A percentile compares a stretch with the other conserved stretches of the same genome.
phyloP scores from a whole-genome alignment of 1,140 invertebrate genomes.

The Euwallacea fornicatus region DNA sequence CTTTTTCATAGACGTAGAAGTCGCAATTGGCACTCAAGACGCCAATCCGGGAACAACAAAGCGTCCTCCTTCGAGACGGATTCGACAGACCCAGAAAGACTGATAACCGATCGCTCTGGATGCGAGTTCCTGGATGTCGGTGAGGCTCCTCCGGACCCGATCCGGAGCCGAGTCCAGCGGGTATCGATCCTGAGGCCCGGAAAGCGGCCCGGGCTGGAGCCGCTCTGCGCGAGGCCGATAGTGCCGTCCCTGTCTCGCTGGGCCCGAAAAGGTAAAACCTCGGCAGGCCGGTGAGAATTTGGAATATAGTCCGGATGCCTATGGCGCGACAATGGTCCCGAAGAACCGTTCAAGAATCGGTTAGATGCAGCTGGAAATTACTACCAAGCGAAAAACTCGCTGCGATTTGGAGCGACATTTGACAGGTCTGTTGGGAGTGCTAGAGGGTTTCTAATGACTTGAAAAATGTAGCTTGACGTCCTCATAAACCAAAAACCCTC shows the following conservation, averaged over 20 bases:
- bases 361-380: too few relatives aligned
- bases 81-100: slow-evolving; percentile 13
- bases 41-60: slow-evolving; percentile 9
- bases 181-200: slow-evolving; percentile 14
- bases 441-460: too few relatives aligned
- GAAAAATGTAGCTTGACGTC: too few relatives aligned
- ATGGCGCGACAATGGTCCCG: background rate
- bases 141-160: slow-evolving; percentile 14
- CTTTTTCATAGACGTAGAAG: too few relatives aligned
- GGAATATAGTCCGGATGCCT: background rate
- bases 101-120: slow-evolving; percentile 10
- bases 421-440: too few relatives aligned
- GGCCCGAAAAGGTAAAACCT: slow-evolving; percentile 5
- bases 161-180: slow-evolving; percentile 10
- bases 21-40: background rate
- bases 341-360: too few relatives aligned
- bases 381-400: too few relatives aligned
- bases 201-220: slow-evolving; percentile 6
- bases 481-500: too few relatives aligned
- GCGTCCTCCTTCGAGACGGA: slow-evolving; percentile 3
- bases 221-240: slow-evolving; percentile 17
- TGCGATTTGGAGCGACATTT: too few relatives aligned
- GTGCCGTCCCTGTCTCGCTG: slow-evolving; percentile 3
- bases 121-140: background rate
- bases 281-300: slow-evolving; percentile 4